These are phyloP conservation scores for Zaprionus lineosus DNA, from an alignment of 2,888 invertebrate species.

Conservation along the genomic window DNA sequence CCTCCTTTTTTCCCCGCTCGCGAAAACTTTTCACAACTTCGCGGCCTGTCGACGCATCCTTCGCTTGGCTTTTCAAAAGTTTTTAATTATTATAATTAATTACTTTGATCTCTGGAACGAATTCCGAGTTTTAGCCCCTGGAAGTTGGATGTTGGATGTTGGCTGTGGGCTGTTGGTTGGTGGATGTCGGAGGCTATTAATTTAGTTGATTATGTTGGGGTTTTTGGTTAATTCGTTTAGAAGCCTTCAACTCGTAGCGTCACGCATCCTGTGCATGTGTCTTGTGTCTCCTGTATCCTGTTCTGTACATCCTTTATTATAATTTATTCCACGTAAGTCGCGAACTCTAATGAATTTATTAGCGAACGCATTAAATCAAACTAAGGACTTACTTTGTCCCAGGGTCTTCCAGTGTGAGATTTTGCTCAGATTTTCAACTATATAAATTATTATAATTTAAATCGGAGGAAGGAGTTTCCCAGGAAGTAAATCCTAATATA, in stretches of 20 bases:
- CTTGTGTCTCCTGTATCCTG: too few relatives aligned
- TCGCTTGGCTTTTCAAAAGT: conserved; percentile 58
- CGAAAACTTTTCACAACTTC: conserved; percentile 50
- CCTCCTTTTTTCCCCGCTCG: conserved; percentile 2
- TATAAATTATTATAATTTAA: too few relatives aligned
- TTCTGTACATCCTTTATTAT: conserved; percentile 46
- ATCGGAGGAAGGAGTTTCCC: too few relatives aligned
- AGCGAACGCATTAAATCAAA: conserved; percentile 48
- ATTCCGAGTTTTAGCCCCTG: conserved; percentile 29
- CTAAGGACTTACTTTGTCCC: too few relatives aligned
- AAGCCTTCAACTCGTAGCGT: conserved; percentile 11
- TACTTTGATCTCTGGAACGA: conserved; percentile 71
- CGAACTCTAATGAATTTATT: conserved; percentile 70
- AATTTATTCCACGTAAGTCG: conserved; percentile 68
- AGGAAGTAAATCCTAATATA: too few relatives aligned
- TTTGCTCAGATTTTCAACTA: too few relatives aligned
- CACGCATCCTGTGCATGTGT: conserved; percentile 3
- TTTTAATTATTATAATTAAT: conserved; percentile 79
- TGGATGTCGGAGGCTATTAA: conserved; percentile 66
- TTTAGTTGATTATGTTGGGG: conserved; percentile 76
- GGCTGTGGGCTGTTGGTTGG: conserved; percentile 24
- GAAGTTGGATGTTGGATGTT: too few relatives aligned
- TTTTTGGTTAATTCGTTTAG: conserved; percentile 62
- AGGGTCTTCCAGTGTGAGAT: too few relatives aligned
- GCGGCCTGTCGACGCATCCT: conserved; percentile 39